These are phyloP conservation scores for Pseudotriccus pelzelni DNA, from an alignment of 2,797 vertebrate genomes.

Conservation along the genomic window DNA sequence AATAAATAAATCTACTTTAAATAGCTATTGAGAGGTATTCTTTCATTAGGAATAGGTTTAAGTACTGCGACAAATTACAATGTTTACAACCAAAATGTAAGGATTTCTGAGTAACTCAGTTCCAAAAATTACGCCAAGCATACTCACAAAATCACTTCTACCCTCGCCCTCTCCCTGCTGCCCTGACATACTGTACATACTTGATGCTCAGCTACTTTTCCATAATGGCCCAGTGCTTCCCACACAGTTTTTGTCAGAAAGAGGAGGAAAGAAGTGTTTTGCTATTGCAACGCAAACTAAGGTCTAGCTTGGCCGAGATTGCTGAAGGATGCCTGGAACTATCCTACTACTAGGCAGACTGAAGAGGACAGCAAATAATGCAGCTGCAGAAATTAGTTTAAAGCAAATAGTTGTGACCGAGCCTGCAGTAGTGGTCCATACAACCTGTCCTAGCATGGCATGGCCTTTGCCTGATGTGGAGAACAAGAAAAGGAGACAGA, in stretches of 20 bases:
- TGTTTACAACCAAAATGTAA: slow-evolving; percentile 8
- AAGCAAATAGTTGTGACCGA: background rate
- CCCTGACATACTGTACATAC: background rate
- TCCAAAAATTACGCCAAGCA: background rate
- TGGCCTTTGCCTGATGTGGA: background rate
- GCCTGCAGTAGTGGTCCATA: background rate
- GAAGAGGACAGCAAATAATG: background rate
- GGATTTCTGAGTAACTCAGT: background rate
- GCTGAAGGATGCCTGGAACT: background rate
- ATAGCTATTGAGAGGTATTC: background rate
- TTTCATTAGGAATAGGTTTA: slow-evolving; percentile 50
- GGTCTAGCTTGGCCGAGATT: background rate
- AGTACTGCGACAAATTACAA: slow-evolving; percentile 32
- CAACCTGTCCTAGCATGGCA: background rate
- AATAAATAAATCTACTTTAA: slow-evolving; percentile 42
- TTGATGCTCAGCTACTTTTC: background rate
- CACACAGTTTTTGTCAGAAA: background rate
- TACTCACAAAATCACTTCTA: background rate
- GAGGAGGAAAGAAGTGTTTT: background rate
- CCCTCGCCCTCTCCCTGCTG: background rate
- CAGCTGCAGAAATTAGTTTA: background rate
- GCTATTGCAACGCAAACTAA: background rate
- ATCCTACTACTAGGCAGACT: background rate
- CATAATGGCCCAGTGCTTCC: background rate
- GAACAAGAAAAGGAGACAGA: background rate